Base-by-base conservation (phyloP, 1,140 invertebrate genomes). In the Pararge aegeria region DNA sequence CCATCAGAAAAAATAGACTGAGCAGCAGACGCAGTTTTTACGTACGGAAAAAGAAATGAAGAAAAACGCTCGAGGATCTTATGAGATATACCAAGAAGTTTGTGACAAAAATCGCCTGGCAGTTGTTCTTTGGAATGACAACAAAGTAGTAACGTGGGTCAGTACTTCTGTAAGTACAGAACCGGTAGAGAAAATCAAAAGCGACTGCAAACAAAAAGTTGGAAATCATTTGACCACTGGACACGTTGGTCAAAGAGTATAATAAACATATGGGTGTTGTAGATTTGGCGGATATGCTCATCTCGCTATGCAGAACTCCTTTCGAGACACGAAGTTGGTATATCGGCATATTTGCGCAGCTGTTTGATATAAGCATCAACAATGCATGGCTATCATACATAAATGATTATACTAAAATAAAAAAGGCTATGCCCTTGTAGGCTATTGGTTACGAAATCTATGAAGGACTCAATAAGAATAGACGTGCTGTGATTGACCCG, bases 261-360 rank as follows among this genome's bases (percentile, higher is more conserved):
- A 72, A 72, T 48, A 46, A 52, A 46, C 63, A 68, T 51, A 64
- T 69, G 64, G 70, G 70, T 16, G 70, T 66, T 3, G 66, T 73
- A 0, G 64, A 66, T 29, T 46, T 69, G 5, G 51, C 51, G 9
- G 66, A 73, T 15, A 69, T 73, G 70, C 51, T 72, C 0, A 61
- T 73, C 24, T 50, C 63, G 13, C 19, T 72, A 3, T 72, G 68
- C 24, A 66, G 19, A 66, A 66, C 51, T 16, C 54, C 54, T 1
- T 66, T 73, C 1, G 66, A 62, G 13, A 61, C 44, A 1, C 44
- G 58, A 1, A 16, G 57, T 6, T 73, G 70, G 70, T 73, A 68
- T 15, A 53, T 72, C 9, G 40, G 30, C 12, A 68, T 71, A 18
- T 65, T 66, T 68, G 50, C 18, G 10, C 65, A 65, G 48, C 15